phyloP scores from a whole-genome alignment of 2,797 vertebrate species.

The Tadarida brasiliensis region DNA sequence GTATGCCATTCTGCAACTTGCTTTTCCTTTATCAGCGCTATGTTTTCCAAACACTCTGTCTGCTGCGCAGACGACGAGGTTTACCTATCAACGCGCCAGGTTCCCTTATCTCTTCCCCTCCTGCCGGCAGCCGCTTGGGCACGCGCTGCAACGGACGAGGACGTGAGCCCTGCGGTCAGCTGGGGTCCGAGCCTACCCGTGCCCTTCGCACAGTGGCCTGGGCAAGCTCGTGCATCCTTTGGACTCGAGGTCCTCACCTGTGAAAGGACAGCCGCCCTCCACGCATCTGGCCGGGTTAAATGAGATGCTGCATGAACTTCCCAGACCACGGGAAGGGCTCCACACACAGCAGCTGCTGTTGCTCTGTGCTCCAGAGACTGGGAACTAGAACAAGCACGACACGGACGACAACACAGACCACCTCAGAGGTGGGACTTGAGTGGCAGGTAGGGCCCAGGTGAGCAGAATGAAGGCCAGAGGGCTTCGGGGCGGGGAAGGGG shows the following conservation, averaged over 20 bases:
- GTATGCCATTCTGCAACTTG: neutral
- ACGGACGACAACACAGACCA: neutral
- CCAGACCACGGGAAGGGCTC: neutral
- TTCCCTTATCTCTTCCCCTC: neutral
- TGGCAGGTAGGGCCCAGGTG: neutral
- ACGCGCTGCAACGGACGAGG: fast-evolving
- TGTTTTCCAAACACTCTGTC: neutral
- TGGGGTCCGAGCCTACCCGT: neutral
- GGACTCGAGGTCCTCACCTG: neutral
- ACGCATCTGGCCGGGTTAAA: fast-evolving
- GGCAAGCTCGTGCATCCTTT: neutral
- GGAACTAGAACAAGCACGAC: neutral
- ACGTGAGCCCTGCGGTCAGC: neutral
- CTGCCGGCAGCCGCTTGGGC: neutral
- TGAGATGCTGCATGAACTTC: neutral
- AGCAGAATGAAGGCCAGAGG: neutral
- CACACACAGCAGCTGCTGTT: neutral
- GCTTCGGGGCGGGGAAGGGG: neutral
- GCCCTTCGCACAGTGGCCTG: neutral
- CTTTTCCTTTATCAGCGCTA: neutral
- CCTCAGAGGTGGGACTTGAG: neutral
- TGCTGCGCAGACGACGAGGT: neutral
- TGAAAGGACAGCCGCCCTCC: neutral
- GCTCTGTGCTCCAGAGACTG: neutral
- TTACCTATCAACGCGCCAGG: neutral